These are phyloP conservation scores for Aphelenchoides besseyi DNA, from an alignment of 1,140 invertebrate genomes.

Conservation along the genomic window DNA sequence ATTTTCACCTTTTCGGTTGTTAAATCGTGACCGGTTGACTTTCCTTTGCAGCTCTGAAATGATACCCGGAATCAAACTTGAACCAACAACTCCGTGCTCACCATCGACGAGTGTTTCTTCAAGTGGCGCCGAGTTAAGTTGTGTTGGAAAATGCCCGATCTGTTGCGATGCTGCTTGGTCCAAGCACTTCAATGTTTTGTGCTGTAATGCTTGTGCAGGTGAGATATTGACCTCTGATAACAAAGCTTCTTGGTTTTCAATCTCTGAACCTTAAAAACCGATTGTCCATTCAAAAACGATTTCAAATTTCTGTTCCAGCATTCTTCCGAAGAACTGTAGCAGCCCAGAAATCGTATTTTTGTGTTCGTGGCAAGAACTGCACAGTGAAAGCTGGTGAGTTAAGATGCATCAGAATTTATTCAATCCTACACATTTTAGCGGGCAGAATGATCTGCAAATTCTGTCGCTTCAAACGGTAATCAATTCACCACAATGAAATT, in stretches of 20 bases:
- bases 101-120: neutral
- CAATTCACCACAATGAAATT: no score
- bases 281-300: no score
- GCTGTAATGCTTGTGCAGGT: neutral
- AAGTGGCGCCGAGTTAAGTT: neutral
- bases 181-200: constrained; percentile 16
- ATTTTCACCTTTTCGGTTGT: no score
- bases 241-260: neutral
- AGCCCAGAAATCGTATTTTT: constrained; percentile 10
- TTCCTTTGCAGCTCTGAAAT: neutral
- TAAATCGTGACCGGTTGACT: no score
- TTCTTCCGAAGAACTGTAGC: constrained; percentile 11
- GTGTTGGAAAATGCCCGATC: constrained; percentile 6
- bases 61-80: neutral
- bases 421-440: neutral
- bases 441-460: constrained; percentile 11
- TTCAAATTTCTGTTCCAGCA: neutral
- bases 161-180: constrained; percentile 8
- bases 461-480: constrained; percentile 3
- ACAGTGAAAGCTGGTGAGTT: neutral
- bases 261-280: neutral
- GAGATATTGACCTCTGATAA: neutral
- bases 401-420: no score
- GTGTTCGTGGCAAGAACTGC: constrained; percentile 7
- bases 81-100: neutral